A percentile compares a stretch with the other conserved stretches of the same genome.
Evolutionary conservation across 2,113 vertebrate genomes (phyloP).

Genomic region (Sinosuthora webbiana): DNA sequence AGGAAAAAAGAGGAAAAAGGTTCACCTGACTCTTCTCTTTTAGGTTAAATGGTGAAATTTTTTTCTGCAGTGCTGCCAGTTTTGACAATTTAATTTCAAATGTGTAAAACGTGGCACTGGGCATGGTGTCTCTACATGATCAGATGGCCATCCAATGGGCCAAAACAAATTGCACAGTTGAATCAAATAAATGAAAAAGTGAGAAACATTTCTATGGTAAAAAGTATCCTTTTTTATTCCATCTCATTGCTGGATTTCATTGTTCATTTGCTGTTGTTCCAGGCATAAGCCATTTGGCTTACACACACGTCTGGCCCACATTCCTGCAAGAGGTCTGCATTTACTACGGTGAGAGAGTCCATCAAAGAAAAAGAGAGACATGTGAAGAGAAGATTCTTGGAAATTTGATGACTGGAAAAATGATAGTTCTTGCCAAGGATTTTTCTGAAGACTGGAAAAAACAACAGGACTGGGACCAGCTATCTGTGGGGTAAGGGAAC

Average conservation of each 20-base stretch:
- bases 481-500: conserved; percentile 58
- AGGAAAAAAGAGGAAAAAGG: not conserved
- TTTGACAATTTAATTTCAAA: not conserved
- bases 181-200: not conserved
- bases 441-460: conserved; percentile 69
- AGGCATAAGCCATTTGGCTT: conserved; percentile 58
- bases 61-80: not conserved
- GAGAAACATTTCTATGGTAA: not conserved
- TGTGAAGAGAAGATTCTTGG: conserved; percentile 56
- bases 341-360: conserved; percentile 53
- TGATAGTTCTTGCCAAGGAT: conserved; percentile 65
- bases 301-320: not conserved
- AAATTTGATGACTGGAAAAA: conserved; percentile 66
- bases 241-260: not conserved
- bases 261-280: conserved; percentile 39
- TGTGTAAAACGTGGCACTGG: not conserved
- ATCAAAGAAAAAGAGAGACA: conserved; percentile 56
- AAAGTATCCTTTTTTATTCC: not conserved
- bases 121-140: not conserved
- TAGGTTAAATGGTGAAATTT: not conserved
- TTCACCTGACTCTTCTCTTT: not conserved
- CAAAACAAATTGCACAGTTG: not conserved
- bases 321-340: conserved; percentile 34
- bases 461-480: conserved; percentile 54
- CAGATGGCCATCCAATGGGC: not conserved